Evolutionary conservation across 2,888 invertebrate genomes (phyloP).

Genomic region (Coleophora deauratella): DNA sequence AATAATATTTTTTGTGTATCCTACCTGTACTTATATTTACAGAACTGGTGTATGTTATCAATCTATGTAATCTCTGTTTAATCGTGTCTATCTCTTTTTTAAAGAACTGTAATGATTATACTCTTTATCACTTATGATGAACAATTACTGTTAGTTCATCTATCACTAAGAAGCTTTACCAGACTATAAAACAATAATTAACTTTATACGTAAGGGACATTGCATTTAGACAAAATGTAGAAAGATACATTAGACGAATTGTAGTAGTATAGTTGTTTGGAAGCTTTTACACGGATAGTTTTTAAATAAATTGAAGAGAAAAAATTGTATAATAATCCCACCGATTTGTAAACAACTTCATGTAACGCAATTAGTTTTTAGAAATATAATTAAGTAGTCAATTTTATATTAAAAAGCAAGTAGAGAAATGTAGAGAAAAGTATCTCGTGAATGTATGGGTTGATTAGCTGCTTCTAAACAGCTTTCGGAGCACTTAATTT

Average conservation of each 20-base stretch:
- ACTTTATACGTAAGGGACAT: conserved; percentile 55
- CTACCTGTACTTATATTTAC: too few species aligned
- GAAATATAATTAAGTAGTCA: conserved; percentile 47
- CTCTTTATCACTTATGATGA: too few species aligned
- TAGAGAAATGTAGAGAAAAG: conserved; percentile 30
- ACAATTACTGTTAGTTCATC: conserved; percentile 9
- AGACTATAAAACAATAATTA: conserved; percentile 47
- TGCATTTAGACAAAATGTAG: conserved; percentile 30
- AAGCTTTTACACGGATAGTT: conserved; percentile 67
- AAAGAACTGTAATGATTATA: too few species aligned
- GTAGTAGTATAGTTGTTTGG: conserved; percentile 64
- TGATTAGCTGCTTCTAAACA: conserved; percentile 24
- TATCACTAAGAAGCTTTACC: conserved; percentile 53
- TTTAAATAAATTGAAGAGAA: too few species aligned
- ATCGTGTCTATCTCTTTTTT: too few species aligned
- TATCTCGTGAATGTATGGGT: conserved; percentile 15
- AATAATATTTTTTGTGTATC: too few species aligned
- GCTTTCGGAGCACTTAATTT: conserved; percentile 28
- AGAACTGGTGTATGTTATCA: too few species aligned
- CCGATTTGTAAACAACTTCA: conserved; percentile 29
- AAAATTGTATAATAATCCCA: conserved; percentile 57
- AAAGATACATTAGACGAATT: conserved; percentile 35
- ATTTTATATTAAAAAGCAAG: conserved; percentile 50
- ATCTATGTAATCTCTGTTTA: too few species aligned
- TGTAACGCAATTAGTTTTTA: conserved; percentile 32